Conservation (phyloP, 92 coral and sea anemone species). For the Heliopora coerulea region DNA sequence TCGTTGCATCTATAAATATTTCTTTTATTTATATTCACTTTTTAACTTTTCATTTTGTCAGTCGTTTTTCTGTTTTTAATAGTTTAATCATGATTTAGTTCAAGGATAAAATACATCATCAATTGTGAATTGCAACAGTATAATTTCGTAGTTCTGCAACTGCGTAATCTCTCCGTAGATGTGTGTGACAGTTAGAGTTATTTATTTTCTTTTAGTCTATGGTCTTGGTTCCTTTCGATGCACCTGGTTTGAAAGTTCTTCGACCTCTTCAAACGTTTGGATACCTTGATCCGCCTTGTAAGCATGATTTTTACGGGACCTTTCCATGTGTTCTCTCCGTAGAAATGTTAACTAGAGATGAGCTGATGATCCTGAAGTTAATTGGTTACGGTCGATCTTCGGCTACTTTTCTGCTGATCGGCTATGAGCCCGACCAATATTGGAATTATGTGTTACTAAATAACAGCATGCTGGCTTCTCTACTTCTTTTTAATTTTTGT, state of each 20-base stretch:
- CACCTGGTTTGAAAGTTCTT: constrained; percentile 73
- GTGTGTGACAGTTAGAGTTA: too few species aligned
- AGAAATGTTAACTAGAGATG: too few species aligned
- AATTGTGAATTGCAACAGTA: neutral
- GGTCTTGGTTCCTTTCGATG: constrained; percentile 92
- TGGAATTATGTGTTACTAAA: too few species aligned
- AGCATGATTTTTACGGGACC: neutral
- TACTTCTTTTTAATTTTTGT: too few species aligned
- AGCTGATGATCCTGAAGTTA: too few species aligned
- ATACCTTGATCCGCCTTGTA: constrained; percentile 87
- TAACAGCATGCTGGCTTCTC: too few species aligned
- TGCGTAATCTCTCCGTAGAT: neutral
- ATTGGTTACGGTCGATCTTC: too few species aligned
- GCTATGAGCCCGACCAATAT: too few species aligned
- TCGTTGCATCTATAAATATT: neutral
- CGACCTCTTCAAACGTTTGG: constrained; percentile 92
- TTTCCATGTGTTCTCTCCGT: neutral
- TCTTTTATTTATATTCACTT: neutral
- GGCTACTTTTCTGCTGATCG: too few species aligned
- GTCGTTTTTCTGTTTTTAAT: neutral
- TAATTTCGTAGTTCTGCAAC: neutral
- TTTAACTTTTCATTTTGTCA: neutral
- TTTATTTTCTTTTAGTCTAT: constrained; percentile 59
- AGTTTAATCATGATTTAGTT: neutral
- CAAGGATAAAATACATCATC: too few species aligned